Percentiles rank a stretch among this genome's conserved stretches.
Conservation (phyloP, 2,797 vertebrate genomes). For the Peromyscus nudipes region DNA sequence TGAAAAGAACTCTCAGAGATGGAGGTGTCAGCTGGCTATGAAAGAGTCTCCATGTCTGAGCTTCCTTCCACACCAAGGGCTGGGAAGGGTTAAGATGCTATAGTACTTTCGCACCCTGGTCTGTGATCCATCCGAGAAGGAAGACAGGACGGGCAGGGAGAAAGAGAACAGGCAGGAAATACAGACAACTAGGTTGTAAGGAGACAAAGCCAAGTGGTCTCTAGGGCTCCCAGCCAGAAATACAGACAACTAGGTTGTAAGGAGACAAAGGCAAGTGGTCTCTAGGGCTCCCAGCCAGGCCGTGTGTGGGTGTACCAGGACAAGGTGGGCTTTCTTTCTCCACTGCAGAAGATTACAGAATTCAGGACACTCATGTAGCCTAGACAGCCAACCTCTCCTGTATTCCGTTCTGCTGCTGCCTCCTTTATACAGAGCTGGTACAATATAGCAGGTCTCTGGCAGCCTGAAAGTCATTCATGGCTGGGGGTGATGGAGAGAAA, state of each 20-base stretch:
- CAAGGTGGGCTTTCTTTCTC: constrained; percentile 70
- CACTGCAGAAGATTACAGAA: constrained; percentile 76
- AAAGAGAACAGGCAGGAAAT: not conserved
- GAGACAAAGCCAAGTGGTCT: constrained; percentile 58
- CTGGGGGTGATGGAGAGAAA: constrained; percentile 74
- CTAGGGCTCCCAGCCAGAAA: constrained; percentile 63
- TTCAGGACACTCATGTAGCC: constrained; percentile 74
- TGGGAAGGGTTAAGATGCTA: not conserved
- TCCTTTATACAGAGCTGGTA: constrained; percentile 69
- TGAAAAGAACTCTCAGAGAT: not conserved
- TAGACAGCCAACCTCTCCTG: constrained; percentile 68
- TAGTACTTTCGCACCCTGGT: too few relatives aligned
- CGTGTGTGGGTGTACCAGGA: constrained; percentile 68
- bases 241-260: not conserved
- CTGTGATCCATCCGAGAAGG: not conserved
- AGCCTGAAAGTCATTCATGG: constrained; percentile 77
- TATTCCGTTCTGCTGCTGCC: constrained; percentile 73
- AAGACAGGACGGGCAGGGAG: not conserved
- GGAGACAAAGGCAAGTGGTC: constrained; percentile 56
- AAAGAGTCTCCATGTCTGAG: not conserved
- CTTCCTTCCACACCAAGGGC: not conserved
- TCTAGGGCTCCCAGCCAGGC: constrained; percentile 69
- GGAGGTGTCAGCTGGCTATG: not conserved
- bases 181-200: not conserved
- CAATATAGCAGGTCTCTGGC: constrained; percentile 49